These are phyloP conservation scores for Dendronephthya gigantea DNA, from an alignment of 64 coral and sea anemone genomes.

Conservation along the genomic window DNA sequence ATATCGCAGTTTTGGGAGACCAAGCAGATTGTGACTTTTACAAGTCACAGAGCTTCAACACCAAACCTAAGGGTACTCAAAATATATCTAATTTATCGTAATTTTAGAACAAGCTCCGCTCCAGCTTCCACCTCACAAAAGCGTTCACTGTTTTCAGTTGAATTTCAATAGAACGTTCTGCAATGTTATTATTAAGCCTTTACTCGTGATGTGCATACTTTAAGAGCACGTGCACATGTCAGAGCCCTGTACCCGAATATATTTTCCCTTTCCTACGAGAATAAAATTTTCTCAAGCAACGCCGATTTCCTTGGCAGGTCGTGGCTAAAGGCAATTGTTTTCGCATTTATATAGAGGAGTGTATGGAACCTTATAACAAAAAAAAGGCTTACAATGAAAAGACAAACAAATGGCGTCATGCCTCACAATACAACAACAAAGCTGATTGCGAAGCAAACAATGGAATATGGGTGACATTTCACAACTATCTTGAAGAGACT, in stretches of 20 bases:
- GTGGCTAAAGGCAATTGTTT: neutral
- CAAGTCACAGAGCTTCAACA: neutral
- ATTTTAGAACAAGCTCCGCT: neutral
- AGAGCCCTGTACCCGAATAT: too few species aligned
- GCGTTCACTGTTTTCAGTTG: too few species aligned
- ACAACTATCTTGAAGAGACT: conserved; percentile 50
- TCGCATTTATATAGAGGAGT: conserved; percentile 51
- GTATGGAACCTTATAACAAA: conserved; percentile 51
- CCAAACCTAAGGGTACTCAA: neutral
- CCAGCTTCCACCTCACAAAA: too few species aligned
- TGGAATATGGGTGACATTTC: conserved; percentile 70
- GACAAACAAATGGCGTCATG: conserved; percentile 17
- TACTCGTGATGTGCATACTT: too few species aligned
- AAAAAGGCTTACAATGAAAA: too few species aligned
- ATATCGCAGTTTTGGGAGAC: conserved; percentile 26
- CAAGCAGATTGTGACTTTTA: neutral
- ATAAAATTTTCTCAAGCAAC: too few species aligned
- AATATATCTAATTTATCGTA: too few species aligned
- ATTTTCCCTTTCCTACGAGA: too few species aligned
- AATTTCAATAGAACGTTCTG: too few species aligned
- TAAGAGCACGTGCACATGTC: too few species aligned
- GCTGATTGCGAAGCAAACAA: conserved; percentile 52
- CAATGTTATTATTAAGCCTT: too few species aligned
- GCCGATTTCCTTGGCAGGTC: too few species aligned
- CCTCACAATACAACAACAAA: conserved; percentile 70